Percentiles rank a stretch among this genome's conserved stretches.
Evolutionary conservation across 2,888 invertebrate genomes (phyloP).

Genomic region (Agriopis aurantiaria): DNA sequence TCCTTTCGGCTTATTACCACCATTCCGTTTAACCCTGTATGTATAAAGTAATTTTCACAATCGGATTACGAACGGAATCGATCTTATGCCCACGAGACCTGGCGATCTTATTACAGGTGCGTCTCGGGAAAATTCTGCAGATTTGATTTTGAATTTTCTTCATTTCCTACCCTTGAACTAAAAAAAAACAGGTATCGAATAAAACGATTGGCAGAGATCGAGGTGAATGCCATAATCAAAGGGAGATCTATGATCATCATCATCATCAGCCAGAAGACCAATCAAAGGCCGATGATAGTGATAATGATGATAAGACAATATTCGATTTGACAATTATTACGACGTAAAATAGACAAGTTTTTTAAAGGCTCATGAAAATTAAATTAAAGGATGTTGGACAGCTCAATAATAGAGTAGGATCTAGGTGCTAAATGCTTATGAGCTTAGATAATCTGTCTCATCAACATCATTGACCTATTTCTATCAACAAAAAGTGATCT

Average conservation of each 20-base stretch:
- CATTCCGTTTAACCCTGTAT: too few relatives aligned
- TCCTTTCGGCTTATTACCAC: too few relatives aligned
- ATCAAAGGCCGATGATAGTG: too few relatives aligned
- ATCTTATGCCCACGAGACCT: conserved; percentile 58
- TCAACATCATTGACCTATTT: too few relatives aligned
- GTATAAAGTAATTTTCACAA: conserved; percentile 54
- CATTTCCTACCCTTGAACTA: not conserved
- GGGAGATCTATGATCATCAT: too few relatives aligned
- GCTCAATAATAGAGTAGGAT: not conserved
- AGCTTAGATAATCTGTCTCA: not conserved
- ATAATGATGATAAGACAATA: not conserved
- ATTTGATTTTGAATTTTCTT: conserved; percentile 19
- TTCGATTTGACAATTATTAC: not conserved
- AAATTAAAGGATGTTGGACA: not conserved
- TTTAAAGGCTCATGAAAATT: not conserved
- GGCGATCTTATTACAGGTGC: conserved; percentile 63
- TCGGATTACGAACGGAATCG: conserved; percentile 61
- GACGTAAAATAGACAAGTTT: conserved; percentile 13
- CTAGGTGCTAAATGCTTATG: not conserved
- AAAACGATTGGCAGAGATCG: too few relatives aligned
- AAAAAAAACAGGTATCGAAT: not conserved
- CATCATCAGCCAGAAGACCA: too few relatives aligned
- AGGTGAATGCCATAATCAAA: too few relatives aligned
- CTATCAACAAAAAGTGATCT: too few relatives aligned
- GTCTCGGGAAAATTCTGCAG: conserved; percentile 27